Base-by-base conservation (phyloP, 2,797 vertebrate genomes). In the Anabacerthia variegaticeps region DNA sequence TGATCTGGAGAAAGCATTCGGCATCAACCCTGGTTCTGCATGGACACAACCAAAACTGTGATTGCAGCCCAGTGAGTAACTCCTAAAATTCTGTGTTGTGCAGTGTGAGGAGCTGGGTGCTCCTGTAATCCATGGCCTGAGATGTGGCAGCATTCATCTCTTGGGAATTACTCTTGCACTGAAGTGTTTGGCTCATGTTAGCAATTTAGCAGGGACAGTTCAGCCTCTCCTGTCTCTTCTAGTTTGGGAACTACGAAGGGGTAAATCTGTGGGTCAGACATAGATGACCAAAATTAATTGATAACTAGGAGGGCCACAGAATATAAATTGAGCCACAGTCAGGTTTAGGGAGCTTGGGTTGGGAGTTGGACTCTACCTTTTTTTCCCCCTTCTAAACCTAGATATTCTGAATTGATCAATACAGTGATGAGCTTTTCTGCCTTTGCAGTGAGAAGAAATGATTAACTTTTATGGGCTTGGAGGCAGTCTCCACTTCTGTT, bases 1-100 rank as follows among this genome's bases (percentile, higher is more conserved):
- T 99, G 68, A 99, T 99, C 96, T 99, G 99, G 99, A 99, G 99
- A 95, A 99, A 99, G 88, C 99, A 99, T 97, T 99, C 99, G 1
- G 98, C 99, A 14, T 99, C 98, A 86, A 98, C 98, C 85, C 99
- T 99, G 7, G 98, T 99, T 72, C 98, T 99, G 77, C 99, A 99
- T 4, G 99, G 99, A 79, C 99, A 99, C 97, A 99, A 99, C 92
- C 99, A 99, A 97, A 99, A 99, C 85, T 99, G 99, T 97, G 99
- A 99, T 80, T 99, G 99, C 95, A 99, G 99, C 97, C 99, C 99
- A 13, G 99, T 99, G 98, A 97, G 99, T 97, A 81, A 7, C 28
- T 58, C n/a, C 3, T 46, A 24, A 14, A 54, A 2, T 46, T 26
- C 65, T 63, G 0, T 10, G 1, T 19, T 15, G 3, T 26, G 4